Evolutionary conservation across 2,797 vertebrate species (phyloP).

Genomic region (Peromyscus nudipes): DNA sequence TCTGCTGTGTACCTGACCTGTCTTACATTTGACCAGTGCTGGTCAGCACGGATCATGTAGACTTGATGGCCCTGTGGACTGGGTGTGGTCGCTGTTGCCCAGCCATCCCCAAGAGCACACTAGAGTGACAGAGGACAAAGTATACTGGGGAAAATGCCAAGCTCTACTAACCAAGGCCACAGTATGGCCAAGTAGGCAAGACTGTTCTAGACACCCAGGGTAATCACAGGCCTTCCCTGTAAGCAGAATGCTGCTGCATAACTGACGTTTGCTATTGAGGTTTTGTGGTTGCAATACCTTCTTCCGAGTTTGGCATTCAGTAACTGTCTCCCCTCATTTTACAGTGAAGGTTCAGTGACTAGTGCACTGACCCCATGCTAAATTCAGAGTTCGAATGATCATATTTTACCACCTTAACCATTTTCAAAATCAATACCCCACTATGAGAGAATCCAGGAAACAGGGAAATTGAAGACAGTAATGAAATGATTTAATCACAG

Average conservation of each 20-base stretch:
- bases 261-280: neutral
- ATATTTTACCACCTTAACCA: neutral
- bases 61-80: neutral
- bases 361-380: neutral
- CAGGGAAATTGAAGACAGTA: neutral
- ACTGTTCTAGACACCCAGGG: neutral
- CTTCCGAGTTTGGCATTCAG: neutral
- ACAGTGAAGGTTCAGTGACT: neutral
- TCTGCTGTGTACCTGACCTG: neutral
- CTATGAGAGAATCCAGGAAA: slow-evolving; percentile 9
- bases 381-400: neutral
- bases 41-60: neutral
- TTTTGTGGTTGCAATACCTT: neutral
- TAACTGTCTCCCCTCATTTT: neutral
- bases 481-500: neutral
- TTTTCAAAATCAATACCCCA: neutral
- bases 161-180: neutral
- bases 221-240: neutral
- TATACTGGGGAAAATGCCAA: neutral
- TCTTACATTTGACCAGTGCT: neutral
- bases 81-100: neutral
- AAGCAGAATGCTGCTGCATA: neutral
- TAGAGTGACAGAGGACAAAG: neutral
- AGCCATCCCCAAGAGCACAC: neutral
- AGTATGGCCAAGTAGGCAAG: neutral